Base-by-base conservation (phyloP, 2,888 invertebrate species). In the Drosophila cracens region DNA sequence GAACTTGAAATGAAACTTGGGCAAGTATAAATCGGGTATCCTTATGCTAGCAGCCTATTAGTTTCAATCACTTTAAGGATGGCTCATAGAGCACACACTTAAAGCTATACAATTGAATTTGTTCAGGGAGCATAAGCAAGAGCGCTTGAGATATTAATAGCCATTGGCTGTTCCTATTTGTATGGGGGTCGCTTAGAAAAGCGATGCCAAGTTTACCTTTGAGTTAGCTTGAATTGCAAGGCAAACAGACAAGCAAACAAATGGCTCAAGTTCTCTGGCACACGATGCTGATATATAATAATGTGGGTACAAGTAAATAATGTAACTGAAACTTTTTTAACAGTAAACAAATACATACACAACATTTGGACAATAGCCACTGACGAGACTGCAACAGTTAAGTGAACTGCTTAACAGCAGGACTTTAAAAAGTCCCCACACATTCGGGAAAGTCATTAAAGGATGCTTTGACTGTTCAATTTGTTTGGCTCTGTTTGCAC, bases 301-400 rank as follows among this genome's bases (percentile, higher is more conserved):
- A 31, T 56, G 46, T 60, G 54, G 62, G 61, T 63, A 27, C 64
- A 51, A 71, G 87, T 83, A 81, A 88, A 83, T 74, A 83, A 51
- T 71, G 81, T 81, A 74, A 80, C 65, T 53, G 63, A 71, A 81
- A 48, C 82, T 70, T 63, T 51, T 25, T 62, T 36, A 58, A 34
- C 36, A 31, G n/a, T 16, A 36, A 11, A 51, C 25, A 40, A 56
- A 36, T 16, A n/a, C 29, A 36, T n/a, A 18, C 27, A 25, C 36
- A 10, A 36, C 27, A 25, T 49, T 36, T n/a, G 13, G 13, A 13
- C 11, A 29, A 34, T 13, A 31, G 69, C 40, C 49, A 48, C 48
- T 25, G 25, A 38, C 25, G 10, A 48, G 16, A 57, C 49, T 38
- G 70, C 43, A 59, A 36, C 34, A 46, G 36, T 25, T 36, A 60